A percentile compares a stretch with the other conserved stretches of the same genome.
phyloP scores from a whole-genome alignment of 2,888 invertebrate species.

The Pogonocherus hispidulus region DNA sequence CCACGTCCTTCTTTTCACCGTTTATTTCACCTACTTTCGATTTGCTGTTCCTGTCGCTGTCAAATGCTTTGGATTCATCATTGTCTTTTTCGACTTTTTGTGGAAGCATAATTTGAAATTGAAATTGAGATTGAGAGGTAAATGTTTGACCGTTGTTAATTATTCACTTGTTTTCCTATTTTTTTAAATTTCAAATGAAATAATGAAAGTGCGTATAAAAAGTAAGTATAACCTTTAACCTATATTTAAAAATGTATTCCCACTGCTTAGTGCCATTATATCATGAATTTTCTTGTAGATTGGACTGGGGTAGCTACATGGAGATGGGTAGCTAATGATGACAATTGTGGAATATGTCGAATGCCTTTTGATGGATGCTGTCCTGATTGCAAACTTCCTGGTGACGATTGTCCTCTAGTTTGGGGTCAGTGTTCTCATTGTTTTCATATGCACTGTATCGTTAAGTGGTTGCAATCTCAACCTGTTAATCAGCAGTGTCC shows the following conservation, averaged over 20 bases:
- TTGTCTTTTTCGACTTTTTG: background rate
- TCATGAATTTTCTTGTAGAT: slow-evolving; percentile 71
- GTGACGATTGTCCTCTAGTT: slow-evolving; percentile 97
- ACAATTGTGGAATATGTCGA: slow-evolving; percentile 98
- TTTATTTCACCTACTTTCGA: slow-evolving; percentile 11
- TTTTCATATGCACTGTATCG: slow-evolving; percentile 99
- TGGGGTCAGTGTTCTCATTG: slow-evolving; percentile 99
- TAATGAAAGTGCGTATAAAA: slow-evolving; percentile 32
- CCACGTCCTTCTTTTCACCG: background rate
- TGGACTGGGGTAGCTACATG: slow-evolving; percentile 98
- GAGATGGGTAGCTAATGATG: slow-evolving; percentile 99
- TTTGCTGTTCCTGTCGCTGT: background rate
- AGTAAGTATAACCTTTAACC: slow-evolving; percentile 24
- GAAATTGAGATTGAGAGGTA: no score
- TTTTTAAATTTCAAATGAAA: slow-evolving; percentile 13
- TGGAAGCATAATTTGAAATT: background rate
- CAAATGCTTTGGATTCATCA: no score
- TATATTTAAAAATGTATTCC: background rate
- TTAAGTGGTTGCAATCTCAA: slow-evolving; percentile 98
- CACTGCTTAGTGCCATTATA: background rate
- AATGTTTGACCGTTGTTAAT: slow-evolving; percentile 20
- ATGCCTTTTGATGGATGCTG: slow-evolving; percentile 99
- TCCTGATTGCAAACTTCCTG: slow-evolving; percentile 96
- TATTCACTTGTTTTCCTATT: background rate
- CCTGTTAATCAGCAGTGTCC: slow-evolving; percentile 89